Conservation (phyloP, 1,140 invertebrate species). For the Drosophila mauritiana region DNA sequence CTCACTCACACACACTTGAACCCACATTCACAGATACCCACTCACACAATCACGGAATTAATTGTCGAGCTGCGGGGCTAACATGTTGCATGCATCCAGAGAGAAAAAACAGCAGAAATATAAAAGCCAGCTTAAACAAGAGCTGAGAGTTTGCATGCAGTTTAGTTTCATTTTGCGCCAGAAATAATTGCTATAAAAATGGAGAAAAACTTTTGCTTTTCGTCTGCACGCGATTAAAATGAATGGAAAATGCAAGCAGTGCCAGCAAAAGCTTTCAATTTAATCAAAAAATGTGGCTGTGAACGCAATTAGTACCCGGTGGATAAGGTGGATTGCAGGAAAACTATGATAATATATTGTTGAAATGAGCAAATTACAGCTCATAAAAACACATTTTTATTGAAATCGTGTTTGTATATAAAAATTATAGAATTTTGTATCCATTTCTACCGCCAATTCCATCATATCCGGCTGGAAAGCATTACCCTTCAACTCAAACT, state of each 20-base stretch:
- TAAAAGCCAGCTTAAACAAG: slow-evolving; percentile 4
- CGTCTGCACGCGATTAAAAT: slow-evolving; percentile 53
- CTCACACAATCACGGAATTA: slow-evolving; percentile 37
- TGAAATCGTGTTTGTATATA: no score
- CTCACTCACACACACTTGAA: slow-evolving; percentile 12
- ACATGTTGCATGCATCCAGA: slow-evolving; percentile 73
- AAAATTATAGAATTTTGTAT: no score
- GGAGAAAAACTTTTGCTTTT: slow-evolving; percentile 37
- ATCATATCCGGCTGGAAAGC: not conserved
- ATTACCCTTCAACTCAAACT: slow-evolving; percentile 15
- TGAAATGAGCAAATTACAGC: not conserved
- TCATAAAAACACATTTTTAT: not conserved
- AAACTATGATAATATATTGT: not conserved
- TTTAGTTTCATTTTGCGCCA: slow-evolving; percentile 63
- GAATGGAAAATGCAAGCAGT: slow-evolving; percentile 31
- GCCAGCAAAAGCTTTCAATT: slow-evolving; percentile 24
- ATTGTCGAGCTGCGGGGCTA: slow-evolving; percentile 54
- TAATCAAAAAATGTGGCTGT: not conserved
- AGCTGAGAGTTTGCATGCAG: slow-evolving; percentile 55
- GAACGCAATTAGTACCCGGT: slow-evolving; percentile 5
- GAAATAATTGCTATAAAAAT: slow-evolving; percentile 68
- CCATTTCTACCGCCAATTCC: not conserved
- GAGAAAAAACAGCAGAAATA: slow-evolving; percentile 12
- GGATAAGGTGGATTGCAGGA: not conserved
- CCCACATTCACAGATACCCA: slow-evolving; percentile 1